Evolutionary conservation across 2,888 invertebrate genomes (phyloP), one percentile per base, ranked within the genome.

Genomic region (Criorhina ranunculi): DNA sequence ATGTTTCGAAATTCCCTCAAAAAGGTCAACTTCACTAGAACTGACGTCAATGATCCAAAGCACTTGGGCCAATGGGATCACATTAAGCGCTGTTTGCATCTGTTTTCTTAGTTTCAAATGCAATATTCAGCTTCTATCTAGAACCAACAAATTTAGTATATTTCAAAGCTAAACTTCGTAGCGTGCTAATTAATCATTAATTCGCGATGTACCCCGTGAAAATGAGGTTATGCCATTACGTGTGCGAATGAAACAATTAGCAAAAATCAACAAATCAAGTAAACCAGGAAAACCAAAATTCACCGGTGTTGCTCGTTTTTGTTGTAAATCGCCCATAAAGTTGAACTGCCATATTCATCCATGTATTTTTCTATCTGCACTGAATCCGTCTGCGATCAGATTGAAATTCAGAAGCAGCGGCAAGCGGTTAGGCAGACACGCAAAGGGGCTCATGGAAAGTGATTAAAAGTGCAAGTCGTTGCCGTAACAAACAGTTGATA

Each of bases 231-330:
- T 60, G 44, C 42, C 29, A 69, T 57, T 15, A 31, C 44, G 57
- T 31, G 42, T 69, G 40, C 3, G 5, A n/a, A 35, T 29, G 86
- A 87, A 89, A 29, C n/a, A 46, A 15, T 11, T 33, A 35, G 5
- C 6, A 46, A n/a, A 31, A 15, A 57, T 44, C 15, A 57, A 6
- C 44, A 55, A 31, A 44, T 40, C 67, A n/a, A n/a, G 29, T 24
- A 42, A 55, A 69, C 19, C 46, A 70, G 33, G 67, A 53, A 53
- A 53, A 67, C 53, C n/a, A 12, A 24, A 67, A 51, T 31, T 37
- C 40, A 9, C 15, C 11, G n/a, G 12, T 29, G 11, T n/a, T 12
- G 11, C 9, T 19, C 55, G 9, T 62, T n/a, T 31, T 15, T n/a
- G 46, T 19, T 46, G 9, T 6, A 19, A 35, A 7, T 40, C 44